Evolutionary conservation across 2,797 vertebrate species (phyloP), one percentile per base, ranked within the genome.

Genomic region (Esox masquinongy): DNA sequence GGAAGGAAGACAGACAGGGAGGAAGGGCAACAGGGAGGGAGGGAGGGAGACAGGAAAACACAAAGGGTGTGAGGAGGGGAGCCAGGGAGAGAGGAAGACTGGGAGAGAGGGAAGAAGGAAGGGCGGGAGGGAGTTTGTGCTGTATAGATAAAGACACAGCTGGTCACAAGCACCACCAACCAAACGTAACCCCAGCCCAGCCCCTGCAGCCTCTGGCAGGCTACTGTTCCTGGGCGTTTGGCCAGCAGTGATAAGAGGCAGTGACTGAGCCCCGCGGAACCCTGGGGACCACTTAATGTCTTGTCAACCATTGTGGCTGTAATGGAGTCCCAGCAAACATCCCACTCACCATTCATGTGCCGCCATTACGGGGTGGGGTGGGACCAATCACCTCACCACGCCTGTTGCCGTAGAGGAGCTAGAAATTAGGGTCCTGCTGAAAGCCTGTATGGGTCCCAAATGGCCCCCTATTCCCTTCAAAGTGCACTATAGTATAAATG

Each of bases 231-330:
- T 50, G 36, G 49, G 49, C 15, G 14, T 51, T 17, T 2, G 49
- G 49, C 14, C 49, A 51, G 49, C 16, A 51, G 49, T 17, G 49
- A 51, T 51, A 17, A 51, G 16, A 51, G 49, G 49, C 3, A 4
- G 14, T 51, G 49, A 5, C 49, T 51, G 49, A 39, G 36, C 36
- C 36, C 36, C 5, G 36, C 36, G 68, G 49, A 39, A 4, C 36
- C 49, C 68, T 29, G 68, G 43, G 68, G 43, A 70, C 39, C 49
- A 43, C 68, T 50, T 29, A 26, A 43, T 43, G 68, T 69, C 17
- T 47, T 69, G 36, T 49, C 43, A 16, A 22, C 68, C 68, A 70
- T 70, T 49, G 68, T 70, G 68, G 68, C 68, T 49, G 39, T 70
- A 70, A 70, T 70, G 22, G 68, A 26, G 39, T 26, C 43, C 43